phyloP scores from a whole-genome alignment of 2,797 vertebrate species.

The Enteromius afrohamiltoni region DNA sequence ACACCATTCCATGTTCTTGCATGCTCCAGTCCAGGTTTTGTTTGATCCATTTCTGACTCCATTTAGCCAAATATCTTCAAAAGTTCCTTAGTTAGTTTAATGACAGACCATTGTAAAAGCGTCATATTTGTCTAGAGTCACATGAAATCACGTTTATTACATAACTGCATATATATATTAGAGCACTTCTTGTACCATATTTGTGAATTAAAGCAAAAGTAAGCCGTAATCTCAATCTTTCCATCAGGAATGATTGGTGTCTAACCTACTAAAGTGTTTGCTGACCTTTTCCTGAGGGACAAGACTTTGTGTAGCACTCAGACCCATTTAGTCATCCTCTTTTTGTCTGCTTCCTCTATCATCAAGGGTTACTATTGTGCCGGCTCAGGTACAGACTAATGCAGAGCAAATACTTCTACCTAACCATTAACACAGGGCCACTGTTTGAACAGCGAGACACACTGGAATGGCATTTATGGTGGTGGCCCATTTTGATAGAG shows the following conservation, averaged over 20 bases:
- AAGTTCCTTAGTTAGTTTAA: neutral
- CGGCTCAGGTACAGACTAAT: conserved; percentile 80
- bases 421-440: conserved; percentile 90
- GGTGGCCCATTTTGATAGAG: conserved; percentile 57
- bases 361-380: conserved; percentile 78
- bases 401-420: conserved; percentile 86
- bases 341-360: conserved; percentile 80
- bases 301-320: conserved; percentile 54
- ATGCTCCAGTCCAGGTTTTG: neutral
- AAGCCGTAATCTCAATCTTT: neutral
- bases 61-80: neutral
- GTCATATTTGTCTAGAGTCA: neutral
- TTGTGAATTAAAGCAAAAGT: neutral
- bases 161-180: neutral
- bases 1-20: neutral
- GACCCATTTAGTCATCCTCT: conserved; percentile 68
- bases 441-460: conserved; percentile 79
- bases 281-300: conserved; percentile 67
- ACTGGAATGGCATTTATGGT: conserved; percentile 76
- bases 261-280: conserved; percentile 63
- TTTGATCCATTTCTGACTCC: neutral
- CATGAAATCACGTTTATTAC: neutral
- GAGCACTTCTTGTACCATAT: no score
- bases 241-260: conserved; percentile 47
- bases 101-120: neutral